phyloP scores from a whole-genome alignment of 2,888 invertebrate species.

The Caenorhabditis macrosperma region DNA sequence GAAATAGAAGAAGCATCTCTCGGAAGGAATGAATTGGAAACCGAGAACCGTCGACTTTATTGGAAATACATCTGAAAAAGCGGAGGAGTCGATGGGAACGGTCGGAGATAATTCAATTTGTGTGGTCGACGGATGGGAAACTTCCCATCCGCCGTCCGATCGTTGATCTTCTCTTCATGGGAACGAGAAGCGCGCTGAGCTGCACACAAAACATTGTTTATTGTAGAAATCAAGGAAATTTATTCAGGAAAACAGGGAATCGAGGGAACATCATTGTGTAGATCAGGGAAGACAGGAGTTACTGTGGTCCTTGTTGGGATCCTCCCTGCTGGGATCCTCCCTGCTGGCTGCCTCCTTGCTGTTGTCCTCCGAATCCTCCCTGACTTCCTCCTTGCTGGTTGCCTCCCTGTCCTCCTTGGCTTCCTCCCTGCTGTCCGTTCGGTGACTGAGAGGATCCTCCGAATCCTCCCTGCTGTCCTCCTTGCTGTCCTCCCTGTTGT shows the following conservation, averaged over 20 bases:
- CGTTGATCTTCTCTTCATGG: slow-evolving; percentile 4
- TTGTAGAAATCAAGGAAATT: neutral
- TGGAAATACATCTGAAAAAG: neutral
- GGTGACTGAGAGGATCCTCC: neutral
- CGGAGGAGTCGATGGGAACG: slow-evolving; percentile 11
- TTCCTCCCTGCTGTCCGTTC: slow-evolving; percentile 5
- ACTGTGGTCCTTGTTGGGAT: slow-evolving; percentile 2
- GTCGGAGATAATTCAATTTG: neutral
- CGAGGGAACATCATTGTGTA: neutral
- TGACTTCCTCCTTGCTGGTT: slow-evolving; percentile 21
- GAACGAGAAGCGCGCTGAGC: neutral
- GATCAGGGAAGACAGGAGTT: neutral
- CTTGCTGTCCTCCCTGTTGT: slow-evolving; percentile 21
- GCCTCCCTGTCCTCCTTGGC: slow-evolving; percentile 33
- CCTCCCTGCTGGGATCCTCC: slow-evolving; percentile 21
- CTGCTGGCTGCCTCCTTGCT: slow-evolving; percentile 11
- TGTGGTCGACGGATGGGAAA: neutral
- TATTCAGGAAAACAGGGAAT: neutral
- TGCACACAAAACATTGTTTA: neutral
- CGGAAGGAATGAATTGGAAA: neutral
- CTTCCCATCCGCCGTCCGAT: neutral
- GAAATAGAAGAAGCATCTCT: neutral
- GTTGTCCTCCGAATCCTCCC: neutral
- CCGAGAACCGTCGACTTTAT: neutral
- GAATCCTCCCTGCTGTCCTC: slow-evolving; percentile 13